phyloP scores from a whole-genome alignment of 2,113 vertebrate genomes.

The Austrofundulus limnaeus region DNA sequence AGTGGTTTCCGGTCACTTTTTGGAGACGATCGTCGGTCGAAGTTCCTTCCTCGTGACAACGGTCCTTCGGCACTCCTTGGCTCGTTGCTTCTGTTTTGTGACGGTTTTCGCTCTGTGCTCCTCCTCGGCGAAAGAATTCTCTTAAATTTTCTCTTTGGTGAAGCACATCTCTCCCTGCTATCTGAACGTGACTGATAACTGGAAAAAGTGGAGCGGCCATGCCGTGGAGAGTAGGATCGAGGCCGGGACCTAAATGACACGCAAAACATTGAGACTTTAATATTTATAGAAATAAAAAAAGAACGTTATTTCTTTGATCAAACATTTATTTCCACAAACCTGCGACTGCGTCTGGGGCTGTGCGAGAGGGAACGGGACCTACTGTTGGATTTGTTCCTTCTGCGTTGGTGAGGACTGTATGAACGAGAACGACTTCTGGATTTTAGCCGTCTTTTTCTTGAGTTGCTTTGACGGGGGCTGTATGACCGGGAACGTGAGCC shows the following conservation, averaged over 20 bases:
- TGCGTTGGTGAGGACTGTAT: not conserved
- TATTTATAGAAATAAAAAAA: too few species aligned
- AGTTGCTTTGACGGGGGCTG: not conserved
- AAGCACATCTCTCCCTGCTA: constrained; percentile 19
- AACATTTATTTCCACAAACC: constrained; percentile 32
- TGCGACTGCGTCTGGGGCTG: too few species aligned
- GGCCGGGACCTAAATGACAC: constrained; percentile 35
- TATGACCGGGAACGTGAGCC: constrained; percentile 4
- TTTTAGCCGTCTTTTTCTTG: not conserved
- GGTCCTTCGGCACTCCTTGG: too few species aligned
- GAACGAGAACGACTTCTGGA: constrained; percentile 2
- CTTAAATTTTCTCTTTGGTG: not conserved
- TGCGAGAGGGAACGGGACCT: constrained; percentile 2
- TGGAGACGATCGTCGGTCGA: too few species aligned
- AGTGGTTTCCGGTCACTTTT: too few species aligned
- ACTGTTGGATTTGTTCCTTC: not conserved
- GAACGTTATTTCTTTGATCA: too few species aligned
- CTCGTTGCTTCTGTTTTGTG: not conserved
- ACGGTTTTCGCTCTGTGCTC: not conserved
- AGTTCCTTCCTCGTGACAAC: too few species aligned
- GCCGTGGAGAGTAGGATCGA: constrained; percentile 17
- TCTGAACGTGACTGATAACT: constrained; percentile 20
- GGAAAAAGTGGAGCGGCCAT: not conserved
- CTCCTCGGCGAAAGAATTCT: not conserved
- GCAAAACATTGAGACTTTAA: too few species aligned